Evolutionary conservation across 2,888 invertebrate genomes (phyloP).

Genomic region (Diarsia mendica): DNA sequence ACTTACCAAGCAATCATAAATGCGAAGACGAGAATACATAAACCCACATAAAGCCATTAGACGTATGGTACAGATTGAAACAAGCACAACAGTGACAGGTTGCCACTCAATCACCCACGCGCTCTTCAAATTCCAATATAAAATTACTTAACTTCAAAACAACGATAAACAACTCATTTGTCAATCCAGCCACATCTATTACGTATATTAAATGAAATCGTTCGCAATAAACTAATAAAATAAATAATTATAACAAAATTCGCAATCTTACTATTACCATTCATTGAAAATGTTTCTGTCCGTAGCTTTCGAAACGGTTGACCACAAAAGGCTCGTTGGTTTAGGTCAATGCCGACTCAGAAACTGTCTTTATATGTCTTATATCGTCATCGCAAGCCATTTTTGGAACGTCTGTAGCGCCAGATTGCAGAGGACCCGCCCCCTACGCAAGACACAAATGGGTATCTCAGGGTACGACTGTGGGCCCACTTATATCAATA

Average conservation of each 20-base stretch:
- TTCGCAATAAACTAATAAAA: constrained; percentile 44
- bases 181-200: constrained; percentile 50
- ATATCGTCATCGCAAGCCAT: constrained; percentile 82
- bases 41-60: constrained; percentile 47
- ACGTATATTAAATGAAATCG: constrained; percentile 28
- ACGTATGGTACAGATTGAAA: constrained; percentile 22
- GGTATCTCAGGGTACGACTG: constrained; percentile 80
- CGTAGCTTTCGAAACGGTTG: constrained; percentile 79
- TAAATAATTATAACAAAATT: constrained; percentile 61
- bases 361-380: constrained; percentile 73
- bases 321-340: constrained; percentile 79
- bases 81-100: constrained; percentile 46
- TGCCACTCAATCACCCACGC: constrained; percentile 51
- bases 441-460: constrained; percentile 76
- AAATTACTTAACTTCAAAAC: constrained; percentile 48
- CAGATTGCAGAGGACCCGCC: constrained; percentile 77
- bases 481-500: constrained; percentile 75
- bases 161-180: constrained; percentile 56
- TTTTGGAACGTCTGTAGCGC: constrained; percentile 80
- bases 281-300: constrained; percentile 59
- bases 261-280: constrained; percentile 52
- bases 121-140: constrained; percentile 41
- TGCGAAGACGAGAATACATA: constrained; percentile 33
- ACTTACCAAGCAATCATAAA: constrained; percentile 25
- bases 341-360: constrained; percentile 84